Conservation (phyloP, 1,140 invertebrate genomes). For the Ceratina australensis region DNA sequence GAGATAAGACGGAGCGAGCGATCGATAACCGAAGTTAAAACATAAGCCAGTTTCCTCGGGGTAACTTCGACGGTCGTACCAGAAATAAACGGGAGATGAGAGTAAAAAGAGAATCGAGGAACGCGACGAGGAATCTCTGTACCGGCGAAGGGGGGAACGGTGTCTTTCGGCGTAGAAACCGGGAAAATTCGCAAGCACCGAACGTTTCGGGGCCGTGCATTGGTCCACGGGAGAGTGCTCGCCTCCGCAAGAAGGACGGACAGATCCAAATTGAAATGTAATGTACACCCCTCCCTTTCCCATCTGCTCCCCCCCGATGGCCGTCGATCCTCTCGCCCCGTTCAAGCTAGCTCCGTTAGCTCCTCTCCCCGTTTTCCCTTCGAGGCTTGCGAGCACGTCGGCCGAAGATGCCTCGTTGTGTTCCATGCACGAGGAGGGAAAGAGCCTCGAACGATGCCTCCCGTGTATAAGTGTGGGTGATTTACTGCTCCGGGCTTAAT, state of each 20-base stretch:
- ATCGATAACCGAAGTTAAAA: conserved; percentile 41
- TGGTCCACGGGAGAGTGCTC: conserved; percentile 63
- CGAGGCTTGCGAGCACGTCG: neutral
- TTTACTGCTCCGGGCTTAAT: conserved; percentile 75
- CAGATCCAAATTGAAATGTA: conserved; percentile 75
- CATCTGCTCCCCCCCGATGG: conserved; percentile 41
- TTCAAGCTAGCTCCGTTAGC: neutral
- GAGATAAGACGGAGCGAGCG: neutral
- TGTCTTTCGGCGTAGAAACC: neutral
- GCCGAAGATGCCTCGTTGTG: conserved; percentile 55
- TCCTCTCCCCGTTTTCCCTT: conserved; percentile 8
- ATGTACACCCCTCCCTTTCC: conserved; percentile 65
- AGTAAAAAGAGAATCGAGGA: neutral
- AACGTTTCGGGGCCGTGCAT: conserved; percentile 48
- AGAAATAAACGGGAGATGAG: neutral
- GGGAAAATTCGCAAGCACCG: conserved; percentile 62
- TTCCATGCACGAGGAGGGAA: conserved; percentile 12
- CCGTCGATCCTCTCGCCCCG: conserved; percentile 37
- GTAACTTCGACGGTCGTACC: conserved; percentile 35
- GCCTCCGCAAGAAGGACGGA: conserved; percentile 61
- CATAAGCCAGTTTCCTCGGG: conserved; percentile 43
- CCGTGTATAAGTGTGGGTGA: conserved; percentile 71
- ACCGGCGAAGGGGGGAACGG: neutral
- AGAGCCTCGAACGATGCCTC: conserved; percentile 18
- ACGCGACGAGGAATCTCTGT: neutral